These are phyloP conservation scores for Cephus rjabovi DNA, from an alignment of 2,888 invertebrate species.

Conservation along the genomic window DNA sequence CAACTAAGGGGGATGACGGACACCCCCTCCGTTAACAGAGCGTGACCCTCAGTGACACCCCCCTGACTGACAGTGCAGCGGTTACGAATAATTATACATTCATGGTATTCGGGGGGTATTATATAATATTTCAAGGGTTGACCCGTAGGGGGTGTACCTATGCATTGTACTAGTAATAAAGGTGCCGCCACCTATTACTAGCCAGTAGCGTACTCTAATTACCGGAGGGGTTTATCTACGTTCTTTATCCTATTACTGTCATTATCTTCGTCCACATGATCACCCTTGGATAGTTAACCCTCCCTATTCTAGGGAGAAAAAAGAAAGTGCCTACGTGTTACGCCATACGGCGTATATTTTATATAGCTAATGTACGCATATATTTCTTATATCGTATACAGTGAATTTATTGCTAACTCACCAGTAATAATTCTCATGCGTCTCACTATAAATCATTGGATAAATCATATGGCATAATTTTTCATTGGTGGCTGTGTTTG, in stretches of 20 bases:
- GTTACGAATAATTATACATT: slow-evolving; percentile 58
- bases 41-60: slow-evolving; percentile 50
- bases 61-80: slow-evolving; percentile 39
- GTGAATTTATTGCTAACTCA: neutral
- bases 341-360: slow-evolving; percentile 7
- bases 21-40: slow-evolving; percentile 50
- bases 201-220: slow-evolving; percentile 32
- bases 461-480: neutral
- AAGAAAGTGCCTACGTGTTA: neutral
- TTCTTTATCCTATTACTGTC: slow-evolving; percentile 32
- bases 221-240: slow-evolving; percentile 34
- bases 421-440: neutral
- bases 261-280: slow-evolving; percentile 8
- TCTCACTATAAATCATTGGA: neutral
- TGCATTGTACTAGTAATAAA: slow-evolving; percentile 2
- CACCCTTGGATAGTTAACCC: neutral
- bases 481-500: neutral
- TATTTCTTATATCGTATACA: neutral
- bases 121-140: slow-evolving; percentile 49
- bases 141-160: slow-evolving; percentile 22
- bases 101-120: slow-evolving; percentile 44
- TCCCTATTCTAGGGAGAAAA: neutral
- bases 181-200: slow-evolving; percentile 7
- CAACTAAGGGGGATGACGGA: slow-evolving; percentile 7
- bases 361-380: neutral